phyloP scores from a whole-genome alignment of 1,140 invertebrate species.

The Bactericera cockerelli region DNA sequence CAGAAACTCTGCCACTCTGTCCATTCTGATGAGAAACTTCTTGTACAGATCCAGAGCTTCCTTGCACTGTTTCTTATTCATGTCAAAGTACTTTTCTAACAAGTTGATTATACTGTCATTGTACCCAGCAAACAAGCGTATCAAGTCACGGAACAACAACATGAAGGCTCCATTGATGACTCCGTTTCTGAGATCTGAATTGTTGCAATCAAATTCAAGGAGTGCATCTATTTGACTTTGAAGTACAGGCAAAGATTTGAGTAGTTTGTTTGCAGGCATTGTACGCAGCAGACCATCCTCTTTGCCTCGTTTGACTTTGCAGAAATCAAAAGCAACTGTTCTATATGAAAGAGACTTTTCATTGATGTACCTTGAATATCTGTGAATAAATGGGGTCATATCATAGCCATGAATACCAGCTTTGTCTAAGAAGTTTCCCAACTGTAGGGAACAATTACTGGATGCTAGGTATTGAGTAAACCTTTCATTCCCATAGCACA shows the following conservation, averaged over 20 bases:
- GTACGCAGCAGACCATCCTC: constrained; percentile 92
- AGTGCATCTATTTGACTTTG: constrained; percentile 90
- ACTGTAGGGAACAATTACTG: constrained; percentile 97
- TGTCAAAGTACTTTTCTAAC: constrained; percentile 97
- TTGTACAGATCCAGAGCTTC: constrained; percentile 98
- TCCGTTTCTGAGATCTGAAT: constrained; percentile 93
- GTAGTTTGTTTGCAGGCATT: constrained; percentile 92
- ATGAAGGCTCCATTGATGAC: constrained; percentile 98
- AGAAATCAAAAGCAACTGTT: constrained; percentile 97
- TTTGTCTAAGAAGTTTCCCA: constrained; percentile 94
- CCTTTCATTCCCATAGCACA: constrained; percentile 99
- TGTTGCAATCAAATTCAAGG: constrained; percentile 93
- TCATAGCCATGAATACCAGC: constrained; percentile 93
- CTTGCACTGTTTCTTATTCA: constrained; percentile 97
- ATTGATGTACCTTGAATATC: constrained; percentile 97
- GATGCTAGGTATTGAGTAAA: constrained; percentile 99
- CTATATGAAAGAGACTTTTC: constrained; percentile 97
- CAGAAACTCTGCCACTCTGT: constrained; percentile 94
- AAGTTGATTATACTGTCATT: constrained; percentile 99
- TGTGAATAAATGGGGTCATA: constrained; percentile 97
- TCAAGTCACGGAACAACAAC: constrained; percentile 95
- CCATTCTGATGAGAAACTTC: constrained; percentile 97
- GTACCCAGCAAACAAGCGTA: constrained; percentile 97
- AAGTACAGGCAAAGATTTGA: constrained; percentile 91
- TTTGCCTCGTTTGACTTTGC: constrained; percentile 97